These are phyloP conservation scores for Cydia splendana DNA, from an alignment of 1,140 invertebrate genomes.

Conservation along the genomic window DNA sequence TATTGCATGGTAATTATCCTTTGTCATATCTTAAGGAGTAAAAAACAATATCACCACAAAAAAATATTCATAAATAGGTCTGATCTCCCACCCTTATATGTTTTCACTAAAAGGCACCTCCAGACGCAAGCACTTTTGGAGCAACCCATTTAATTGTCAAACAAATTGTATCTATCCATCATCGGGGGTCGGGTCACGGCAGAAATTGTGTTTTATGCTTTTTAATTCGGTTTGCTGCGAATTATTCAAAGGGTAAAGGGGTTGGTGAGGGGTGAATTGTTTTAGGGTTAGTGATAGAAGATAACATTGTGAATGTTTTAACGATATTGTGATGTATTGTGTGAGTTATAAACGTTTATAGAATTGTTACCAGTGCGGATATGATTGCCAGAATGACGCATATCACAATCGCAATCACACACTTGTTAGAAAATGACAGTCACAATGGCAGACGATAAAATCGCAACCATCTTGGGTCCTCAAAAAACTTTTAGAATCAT, in stretches of 20 bases:
- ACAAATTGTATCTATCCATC: slow-evolving; percentile 23
- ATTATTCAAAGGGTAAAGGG: slow-evolving; percentile 25
- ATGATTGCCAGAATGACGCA: too few species aligned
- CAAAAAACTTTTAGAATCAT: too few species aligned
- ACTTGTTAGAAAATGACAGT: too few species aligned
- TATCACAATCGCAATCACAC: too few species aligned
- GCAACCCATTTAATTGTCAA: slow-evolving; percentile 43
- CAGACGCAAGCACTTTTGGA: not conserved
- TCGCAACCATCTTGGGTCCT: too few species aligned
- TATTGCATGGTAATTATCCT: too few species aligned
- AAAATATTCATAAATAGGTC: not conserved
- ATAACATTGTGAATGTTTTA: not conserved
- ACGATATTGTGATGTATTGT: slow-evolving; percentile 3
- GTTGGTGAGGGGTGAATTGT: slow-evolving; percentile 9
- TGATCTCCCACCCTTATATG: not conserved
- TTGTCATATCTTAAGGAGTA: too few species aligned
- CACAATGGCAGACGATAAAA: too few species aligned
- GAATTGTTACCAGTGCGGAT: not conserved
- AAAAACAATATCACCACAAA: too few species aligned
- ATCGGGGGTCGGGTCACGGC: slow-evolving; percentile 40
- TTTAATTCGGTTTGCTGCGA: slow-evolving; percentile 62
- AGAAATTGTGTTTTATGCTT: slow-evolving; percentile 64
- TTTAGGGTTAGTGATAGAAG: slow-evolving; percentile 38
- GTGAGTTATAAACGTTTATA: not conserved
- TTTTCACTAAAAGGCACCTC: slow-evolving; percentile 2